phyloP scores from a whole-genome alignment of 2,113 vertebrate genomes.

The Phycodurus eques region DNA sequence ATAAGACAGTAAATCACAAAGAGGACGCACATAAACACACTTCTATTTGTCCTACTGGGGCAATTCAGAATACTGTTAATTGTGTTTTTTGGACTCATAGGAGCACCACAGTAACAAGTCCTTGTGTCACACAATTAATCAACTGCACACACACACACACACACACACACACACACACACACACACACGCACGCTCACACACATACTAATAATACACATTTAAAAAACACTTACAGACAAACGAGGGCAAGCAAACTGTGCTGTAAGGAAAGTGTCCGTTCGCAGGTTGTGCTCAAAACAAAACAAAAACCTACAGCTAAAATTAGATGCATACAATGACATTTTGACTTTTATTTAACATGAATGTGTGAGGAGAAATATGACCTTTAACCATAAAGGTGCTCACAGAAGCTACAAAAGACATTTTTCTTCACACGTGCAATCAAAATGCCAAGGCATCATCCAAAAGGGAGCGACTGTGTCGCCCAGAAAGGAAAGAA shows the following conservation, averaged over 20 bases:
- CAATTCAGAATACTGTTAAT: not conserved
- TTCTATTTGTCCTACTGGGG: no score
- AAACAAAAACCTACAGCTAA: slow-evolving; percentile 24
- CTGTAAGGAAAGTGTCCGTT: slow-evolving; percentile 53
- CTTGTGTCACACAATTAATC: not conserved
- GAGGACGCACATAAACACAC: not conserved
- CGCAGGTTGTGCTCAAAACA: slow-evolving; percentile 35
- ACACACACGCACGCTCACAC: slow-evolving; percentile 6
- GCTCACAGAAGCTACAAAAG: not conserved
- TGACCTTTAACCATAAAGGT: not conserved
- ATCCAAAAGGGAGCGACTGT: slow-evolving; percentile 11
- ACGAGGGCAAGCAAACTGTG: slow-evolving; percentile 32
- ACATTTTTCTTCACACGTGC: not conserved
- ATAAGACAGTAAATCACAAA: no score
- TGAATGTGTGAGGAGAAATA: slow-evolving; percentile 14
- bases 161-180: slow-evolving; percentile 4
- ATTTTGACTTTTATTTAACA: slow-evolving; percentile 50
- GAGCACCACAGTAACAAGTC: not conserved
- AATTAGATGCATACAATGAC: slow-evolving; percentile 48
- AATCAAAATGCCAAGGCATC: slow-evolving; percentile 60
- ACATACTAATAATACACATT: not conserved
- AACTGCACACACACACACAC: not conserved
- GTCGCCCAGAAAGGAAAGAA: slow-evolving; percentile 13
- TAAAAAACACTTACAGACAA: slow-evolving; percentile 26
- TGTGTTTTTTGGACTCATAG: not conserved